Base-by-base conservation (phyloP, 1,140 invertebrate species). In the Anastatus disparis region DNA sequence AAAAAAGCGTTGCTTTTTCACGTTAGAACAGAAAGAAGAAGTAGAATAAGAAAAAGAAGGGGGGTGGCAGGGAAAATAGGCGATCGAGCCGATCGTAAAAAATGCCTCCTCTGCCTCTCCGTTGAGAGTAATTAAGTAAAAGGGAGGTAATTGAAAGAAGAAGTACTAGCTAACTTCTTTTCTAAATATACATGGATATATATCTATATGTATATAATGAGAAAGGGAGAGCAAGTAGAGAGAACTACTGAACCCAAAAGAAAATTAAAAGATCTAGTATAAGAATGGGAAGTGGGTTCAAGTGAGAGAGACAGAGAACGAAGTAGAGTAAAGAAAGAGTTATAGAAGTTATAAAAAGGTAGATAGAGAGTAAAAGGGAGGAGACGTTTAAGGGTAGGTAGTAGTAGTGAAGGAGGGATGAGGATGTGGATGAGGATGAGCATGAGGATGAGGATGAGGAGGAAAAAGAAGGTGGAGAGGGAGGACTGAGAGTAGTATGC, bases 401-500 rank as follows among this genome's bases (percentile, higher is more conserved):
- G n/a, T n/a, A n/a, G n/a, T n/a, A n/a, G n/a, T n/a, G n/a, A n/a
- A n/a, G 8, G 27, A 9, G 27, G 61, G 61, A 13, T 13, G 27
- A 8, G 26, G 10, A 24, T 4, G n/a, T 38, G n/a, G 52, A 3
- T 24, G 27, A 31, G n/a, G n/a, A n/a, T n/a, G 38, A 67, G 46
- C 44, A 40, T 20, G 15, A 31, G 53, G 10, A 24, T 4, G n/a
- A 22, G 20, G 55, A 4, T 29, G 31, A 52, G 42, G 35, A n/a
- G 27, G 52, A 22, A 22, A 10, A 26, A n/a, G 8, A 40, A 2
- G 15, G 24, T 22, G 9, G 40, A 13, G 31, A 26, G 20, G 13
- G 40, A 15, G 22, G 38, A 67, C 40, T 44, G 46, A 24, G 15
- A 31, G 53, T 20, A 26, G 53, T 75, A 76, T 77, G 81, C 77